These are phyloP conservation scores for Hoplostethus atlanticus DNA, from an alignment of 2,797 vertebrate genomes.

Conservation along the genomic window DNA sequence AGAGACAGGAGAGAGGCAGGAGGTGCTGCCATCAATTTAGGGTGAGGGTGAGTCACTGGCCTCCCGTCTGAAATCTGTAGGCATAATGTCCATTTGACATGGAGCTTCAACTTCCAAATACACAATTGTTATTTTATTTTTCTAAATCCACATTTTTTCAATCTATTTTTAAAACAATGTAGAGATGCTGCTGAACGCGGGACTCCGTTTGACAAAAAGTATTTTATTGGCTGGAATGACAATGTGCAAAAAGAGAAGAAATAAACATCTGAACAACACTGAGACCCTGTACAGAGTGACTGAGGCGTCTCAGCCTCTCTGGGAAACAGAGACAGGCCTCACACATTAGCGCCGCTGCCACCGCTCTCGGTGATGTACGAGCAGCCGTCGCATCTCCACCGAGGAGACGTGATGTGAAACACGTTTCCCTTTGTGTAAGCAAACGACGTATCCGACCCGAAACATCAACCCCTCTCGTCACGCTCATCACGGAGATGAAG, in stretches of 20 bases:
- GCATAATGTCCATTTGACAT: not conserved
- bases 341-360: not conserved
- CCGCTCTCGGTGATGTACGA: slow-evolving; percentile 32
- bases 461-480: slow-evolving; percentile 48
- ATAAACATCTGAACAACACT: not conserved
- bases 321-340: slow-evolving; percentile 1
- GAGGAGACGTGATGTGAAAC: slow-evolving; percentile 21
- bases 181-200: not conserved
- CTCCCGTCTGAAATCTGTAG: slow-evolving; percentile 8
- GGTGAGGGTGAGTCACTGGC: slow-evolving; percentile 56
- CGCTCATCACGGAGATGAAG: slow-evolving; percentile 60
- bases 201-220: slow-evolving; percentile 14
- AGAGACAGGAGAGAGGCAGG: slow-evolving; percentile 45
- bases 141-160: too few species aligned
- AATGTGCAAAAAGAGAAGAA: slow-evolving; percentile 14
- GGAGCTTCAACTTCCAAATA: too few species aligned
- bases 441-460: slow-evolving; percentile 38
- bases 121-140: too few species aligned
- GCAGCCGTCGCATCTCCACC: slow-evolving; percentile 9
- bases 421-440: slow-evolving; percentile 21
- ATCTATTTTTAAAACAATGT: not conserved
- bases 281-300: not conserved
- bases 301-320: not conserved
- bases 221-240: slow-evolving; percentile 50
- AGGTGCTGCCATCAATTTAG: slow-evolving; percentile 42